Evolutionary conservation across 2,797 vertebrate species (phyloP), one percentile per base, ranked within the genome.

Genomic region (Jordanella pulchra): DNA sequence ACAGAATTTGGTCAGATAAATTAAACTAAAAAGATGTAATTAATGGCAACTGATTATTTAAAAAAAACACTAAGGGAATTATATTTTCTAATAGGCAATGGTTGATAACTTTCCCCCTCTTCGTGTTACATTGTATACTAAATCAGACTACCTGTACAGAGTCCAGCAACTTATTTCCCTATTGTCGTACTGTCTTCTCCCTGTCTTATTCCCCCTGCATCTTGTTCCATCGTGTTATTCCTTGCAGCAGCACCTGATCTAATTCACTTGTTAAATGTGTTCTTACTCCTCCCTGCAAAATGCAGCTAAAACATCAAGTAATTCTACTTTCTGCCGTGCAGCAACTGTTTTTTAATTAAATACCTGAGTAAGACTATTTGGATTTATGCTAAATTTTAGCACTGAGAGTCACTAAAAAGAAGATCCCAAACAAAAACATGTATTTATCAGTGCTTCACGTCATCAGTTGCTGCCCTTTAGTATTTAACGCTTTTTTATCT

Each of bases 181-280:
- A 15, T 60, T 70, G 47, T 58, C 23, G 58, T 27, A 45, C 13
- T 54, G 17, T 9, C 48, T 45, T 51, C 39, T 54, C 39, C 25
- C 53, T 28, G 9, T 60, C 39, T 75, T 55, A 32, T 4, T 54
- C 27, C 73, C 27, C 0, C 12, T 39, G 64, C 45, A 42, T 50
- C 32, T 5, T 32, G 51, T 58, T 82, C 65, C 69, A 69, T 77
- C 53, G 53, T 61, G 66, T 65, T 25, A 25, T 80, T 65, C 79
- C 69, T 69, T 67, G 53, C 39, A 73, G 76, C 42, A 14, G 76
- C 61, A 77, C 66, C 30, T 75, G 72, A 82, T 86, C 68, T 72
- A 61, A 79, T 67, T 69, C 71, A 18, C 61, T 56, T 67, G 35
- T 56, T 69, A 73, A 86, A 80, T 71, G 68, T 53, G 55, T 70